Percentiles rank a stretch among this genome's conserved stretches.
phyloP scores from a whole-genome alignment of 2,797 vertebrate species.

The Masticophis lateralis region DNA sequence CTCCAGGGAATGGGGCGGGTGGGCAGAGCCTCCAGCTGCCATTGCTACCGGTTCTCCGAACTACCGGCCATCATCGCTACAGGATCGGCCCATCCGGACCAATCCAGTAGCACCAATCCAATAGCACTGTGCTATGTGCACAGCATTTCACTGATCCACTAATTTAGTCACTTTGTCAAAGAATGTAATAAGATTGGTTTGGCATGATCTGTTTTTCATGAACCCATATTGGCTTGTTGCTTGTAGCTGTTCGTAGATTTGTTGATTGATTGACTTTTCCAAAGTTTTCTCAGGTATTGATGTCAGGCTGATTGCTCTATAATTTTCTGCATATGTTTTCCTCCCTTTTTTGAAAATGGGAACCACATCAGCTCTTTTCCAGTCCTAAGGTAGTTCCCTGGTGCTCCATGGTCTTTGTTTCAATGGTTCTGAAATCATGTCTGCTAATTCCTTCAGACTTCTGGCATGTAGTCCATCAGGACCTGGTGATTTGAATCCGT shows the following conservation, averaged over 20 bases:
- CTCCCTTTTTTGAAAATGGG: background rate
- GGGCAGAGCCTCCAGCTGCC: no score
- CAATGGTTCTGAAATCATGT: background rate
- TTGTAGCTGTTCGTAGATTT: background rate
- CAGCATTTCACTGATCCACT: background rate
- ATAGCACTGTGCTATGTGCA: background rate
- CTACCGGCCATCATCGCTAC: no score
- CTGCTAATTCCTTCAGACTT: background rate
- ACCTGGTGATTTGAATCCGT: background rate
- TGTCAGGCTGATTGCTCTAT: background rate
- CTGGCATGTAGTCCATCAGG: background rate
- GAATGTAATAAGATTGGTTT: background rate
- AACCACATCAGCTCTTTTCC: background rate
- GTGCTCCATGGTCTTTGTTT: background rate
- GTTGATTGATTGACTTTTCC: background rate
- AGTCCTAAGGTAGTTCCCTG: background rate
- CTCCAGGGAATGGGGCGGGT: no score
- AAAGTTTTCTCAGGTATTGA: background rate
- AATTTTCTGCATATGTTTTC: no score
- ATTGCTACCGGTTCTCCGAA: no score
- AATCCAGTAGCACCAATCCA: no score
- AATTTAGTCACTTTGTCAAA: background rate
- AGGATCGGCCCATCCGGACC: no score
- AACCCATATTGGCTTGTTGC: background rate
- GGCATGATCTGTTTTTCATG: background rate